Evolutionary conservation across 1,140 invertebrate genomes (phyloP).

Genomic region (Bombus difficillimus): DNA sequence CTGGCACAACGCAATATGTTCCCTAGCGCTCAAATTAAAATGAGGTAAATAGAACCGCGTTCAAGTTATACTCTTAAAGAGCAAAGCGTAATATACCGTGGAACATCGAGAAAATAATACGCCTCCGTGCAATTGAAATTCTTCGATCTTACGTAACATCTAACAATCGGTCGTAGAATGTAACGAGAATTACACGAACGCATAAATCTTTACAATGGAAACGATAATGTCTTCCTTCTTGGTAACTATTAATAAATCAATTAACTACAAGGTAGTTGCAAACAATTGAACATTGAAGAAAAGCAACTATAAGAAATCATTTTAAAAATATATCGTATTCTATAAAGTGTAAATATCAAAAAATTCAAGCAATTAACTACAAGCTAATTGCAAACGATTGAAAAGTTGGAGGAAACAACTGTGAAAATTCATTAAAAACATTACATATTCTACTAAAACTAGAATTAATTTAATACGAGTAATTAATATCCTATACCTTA

Average conservation of each 20-base stretch:
- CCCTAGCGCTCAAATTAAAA: slow-evolving; percentile 86
- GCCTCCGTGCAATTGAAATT: slow-evolving; percentile 30
- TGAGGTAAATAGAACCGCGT: slow-evolving; percentile 82
- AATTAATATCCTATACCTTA: not conserved
- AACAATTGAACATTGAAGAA: not conserved
- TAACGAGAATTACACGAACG: not conserved
- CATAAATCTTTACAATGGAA: slow-evolving; percentile 11
- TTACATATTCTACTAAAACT: too few relatives aligned
- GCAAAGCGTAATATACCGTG: not conserved
- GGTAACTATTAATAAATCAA: not conserved
- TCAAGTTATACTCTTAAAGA: not conserved
- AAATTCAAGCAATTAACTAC: not conserved
- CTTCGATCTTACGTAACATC: not conserved
- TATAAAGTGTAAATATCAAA: not conserved
- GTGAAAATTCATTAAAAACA: not conserved
- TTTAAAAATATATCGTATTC: not conserved
- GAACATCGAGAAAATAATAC: slow-evolving; percentile 16
- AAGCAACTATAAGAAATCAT: not conserved
- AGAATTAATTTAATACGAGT: too few relatives aligned
- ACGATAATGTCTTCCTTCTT: not conserved
- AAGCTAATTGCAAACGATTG: not conserved
- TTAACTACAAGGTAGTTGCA: not conserved
- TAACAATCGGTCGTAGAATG: not conserved
- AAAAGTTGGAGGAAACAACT: not conserved
- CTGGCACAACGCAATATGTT: slow-evolving; percentile 85